phyloP scores from a whole-genome alignment of 2,113 vertebrate species.

The Brevimyrus niger region DNA sequence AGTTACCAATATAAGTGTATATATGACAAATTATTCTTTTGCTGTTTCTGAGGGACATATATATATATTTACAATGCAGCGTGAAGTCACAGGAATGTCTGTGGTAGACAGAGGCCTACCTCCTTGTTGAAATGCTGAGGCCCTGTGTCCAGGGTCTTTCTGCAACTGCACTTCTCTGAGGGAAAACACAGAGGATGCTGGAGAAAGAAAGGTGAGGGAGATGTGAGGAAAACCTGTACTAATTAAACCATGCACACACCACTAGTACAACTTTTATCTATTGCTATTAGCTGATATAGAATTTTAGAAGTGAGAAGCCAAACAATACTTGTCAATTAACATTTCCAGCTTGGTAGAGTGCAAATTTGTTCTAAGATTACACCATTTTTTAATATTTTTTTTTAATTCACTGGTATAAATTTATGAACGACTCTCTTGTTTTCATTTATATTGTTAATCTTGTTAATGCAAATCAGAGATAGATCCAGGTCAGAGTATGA shows the following conservation, averaged over 20 bases:
- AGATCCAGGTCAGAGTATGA: neutral
- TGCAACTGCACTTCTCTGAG: conserved; percentile 87
- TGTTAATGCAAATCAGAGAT: neutral
- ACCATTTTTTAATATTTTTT: neutral
- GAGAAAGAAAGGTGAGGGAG: conserved; percentile 17
- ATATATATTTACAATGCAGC: neutral
- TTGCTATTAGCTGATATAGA: neutral
- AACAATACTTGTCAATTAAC: neutral
- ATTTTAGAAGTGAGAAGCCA: neutral
- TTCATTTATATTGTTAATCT: neutral
- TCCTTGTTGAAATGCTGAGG: conserved; percentile 80
- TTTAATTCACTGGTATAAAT: neutral
- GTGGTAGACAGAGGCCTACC: conserved; percentile 50
- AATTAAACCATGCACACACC: neutral
- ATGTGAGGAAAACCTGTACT: neutral
- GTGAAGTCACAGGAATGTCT: neutral
- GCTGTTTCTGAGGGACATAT: neutral
- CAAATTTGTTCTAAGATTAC: neutral
- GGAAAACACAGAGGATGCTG: conserved; percentile 85
- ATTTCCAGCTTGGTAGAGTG: neutral
- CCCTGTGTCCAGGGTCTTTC: conserved; percentile 82
- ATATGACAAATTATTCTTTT: neutral
- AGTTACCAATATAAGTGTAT: neutral
- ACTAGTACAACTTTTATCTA: neutral
- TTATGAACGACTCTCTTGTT: neutral